Evolutionary conservation across 2,888 invertebrate species (phyloP).

Genomic region (Drosophila niveifrons): DNA sequence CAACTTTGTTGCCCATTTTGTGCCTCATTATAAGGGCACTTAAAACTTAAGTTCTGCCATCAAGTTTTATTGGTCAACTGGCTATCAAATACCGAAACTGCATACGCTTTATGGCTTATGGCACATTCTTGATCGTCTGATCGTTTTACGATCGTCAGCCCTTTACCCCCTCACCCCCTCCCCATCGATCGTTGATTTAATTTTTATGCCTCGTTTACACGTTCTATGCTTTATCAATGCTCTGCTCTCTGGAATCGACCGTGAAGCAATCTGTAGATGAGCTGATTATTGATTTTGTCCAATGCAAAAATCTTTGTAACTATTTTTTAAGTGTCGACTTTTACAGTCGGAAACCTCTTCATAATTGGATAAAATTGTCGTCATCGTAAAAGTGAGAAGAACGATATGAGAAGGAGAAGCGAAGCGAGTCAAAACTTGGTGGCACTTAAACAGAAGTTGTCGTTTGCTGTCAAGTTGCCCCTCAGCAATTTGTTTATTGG

Average conservation of each 20-base stretch:
- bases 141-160: slow-evolving; percentile 47
- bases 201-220: slow-evolving; percentile 70
- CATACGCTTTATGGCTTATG: slow-evolving; percentile 73
- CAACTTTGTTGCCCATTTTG: slow-evolving; percentile 75
- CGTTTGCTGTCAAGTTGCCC: slow-evolving; percentile 21
- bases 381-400: slow-evolving; percentile 42
- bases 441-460: slow-evolving; percentile 63
- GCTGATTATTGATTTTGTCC: slow-evolving; percentile 55
- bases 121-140: slow-evolving; percentile 63
- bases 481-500: slow-evolving; percentile 54
- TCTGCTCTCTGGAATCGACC: not conserved
- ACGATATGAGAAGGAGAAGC: not conserved
- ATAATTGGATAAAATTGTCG: slow-evolving; percentile 68
- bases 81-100: slow-evolving; percentile 67
- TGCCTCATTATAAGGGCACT: slow-evolving; percentile 68
- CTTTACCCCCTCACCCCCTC: not conserved
- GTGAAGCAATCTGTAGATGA: slow-evolving; percentile 18
- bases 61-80: slow-evolving; percentile 66
- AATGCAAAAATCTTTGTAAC: slow-evolving; percentile 37
- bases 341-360: slow-evolving; percentile 32
- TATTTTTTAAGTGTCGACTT: slow-evolving; percentile 54
- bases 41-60: slow-evolving; percentile 57
- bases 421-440: slow-evolving; percentile 10
- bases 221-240: slow-evolving; percentile 47
- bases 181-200: not conserved